phyloP scores from a whole-genome alignment of 2,888 invertebrate species.

The Linhomoeus sp. region DNA sequence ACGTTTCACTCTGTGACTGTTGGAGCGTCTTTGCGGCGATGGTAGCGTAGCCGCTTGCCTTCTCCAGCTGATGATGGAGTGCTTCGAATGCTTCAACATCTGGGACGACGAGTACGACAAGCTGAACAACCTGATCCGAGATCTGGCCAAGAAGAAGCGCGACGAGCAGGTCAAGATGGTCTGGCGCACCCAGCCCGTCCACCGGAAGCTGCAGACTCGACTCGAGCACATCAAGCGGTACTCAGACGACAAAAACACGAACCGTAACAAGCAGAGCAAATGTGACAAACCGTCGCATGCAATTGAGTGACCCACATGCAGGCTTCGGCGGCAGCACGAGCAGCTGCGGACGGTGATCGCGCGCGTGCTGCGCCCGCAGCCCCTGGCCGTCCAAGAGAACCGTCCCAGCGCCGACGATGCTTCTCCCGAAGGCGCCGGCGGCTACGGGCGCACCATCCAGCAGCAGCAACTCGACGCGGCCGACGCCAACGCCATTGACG shows the following conservation, averaged over 20 bases:
- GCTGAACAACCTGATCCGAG: conserved; percentile 69
- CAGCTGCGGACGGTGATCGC: conserved; percentile 90
- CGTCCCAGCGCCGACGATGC: conserved; percentile 1
- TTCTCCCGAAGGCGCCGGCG: conserved; percentile 4
- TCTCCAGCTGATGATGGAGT: conserved; percentile 62
- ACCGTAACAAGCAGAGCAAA: too few relatives aligned
- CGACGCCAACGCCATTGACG: conserved; percentile 87
- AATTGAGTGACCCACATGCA: conserved; percentile 10
- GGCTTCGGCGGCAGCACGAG: conserved; percentile 83
- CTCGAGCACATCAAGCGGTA: conserved; percentile 88
- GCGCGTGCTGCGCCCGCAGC: conserved; percentile 43
- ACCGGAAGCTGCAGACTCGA: conserved; percentile 79
- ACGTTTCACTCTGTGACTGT: not conserved
- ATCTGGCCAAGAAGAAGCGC: conserved; percentile 91
- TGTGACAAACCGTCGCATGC: too few relatives aligned
- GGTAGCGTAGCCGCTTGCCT: not conserved
- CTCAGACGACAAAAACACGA: not conserved
- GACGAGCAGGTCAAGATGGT: conserved; percentile 48
- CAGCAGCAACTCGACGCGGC: conserved; percentile 51
- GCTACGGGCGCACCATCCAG: conserved; percentile 3
- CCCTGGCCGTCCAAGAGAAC: not conserved
- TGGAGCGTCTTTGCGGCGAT: not conserved
- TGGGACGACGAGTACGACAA: conserved; percentile 99
- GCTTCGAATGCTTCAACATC: conserved; percentile 76
- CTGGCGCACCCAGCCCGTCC: conserved; percentile 75